These are phyloP conservation scores for Heptranchias perlo DNA, from an alignment of 2,113 vertebrate species.

Conservation along the genomic window DNA sequence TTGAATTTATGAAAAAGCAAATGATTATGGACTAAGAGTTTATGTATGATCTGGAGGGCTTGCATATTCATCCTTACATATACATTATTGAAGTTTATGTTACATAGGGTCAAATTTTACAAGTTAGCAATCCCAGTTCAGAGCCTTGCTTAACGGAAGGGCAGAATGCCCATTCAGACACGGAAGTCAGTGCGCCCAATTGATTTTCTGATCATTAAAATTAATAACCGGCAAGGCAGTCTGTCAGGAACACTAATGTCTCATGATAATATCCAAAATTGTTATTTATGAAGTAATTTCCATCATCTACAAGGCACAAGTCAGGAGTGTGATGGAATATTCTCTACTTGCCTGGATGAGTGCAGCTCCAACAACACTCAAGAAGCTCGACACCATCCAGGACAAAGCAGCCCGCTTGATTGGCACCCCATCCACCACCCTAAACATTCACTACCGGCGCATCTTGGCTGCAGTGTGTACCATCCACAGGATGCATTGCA, in stretches of 20 bases:
- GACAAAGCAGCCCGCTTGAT: too few relatives aligned
- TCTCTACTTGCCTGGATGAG: too few relatives aligned
- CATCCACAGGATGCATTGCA: too few relatives aligned
- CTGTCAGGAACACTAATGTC: not conserved
- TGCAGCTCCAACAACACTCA: too few relatives aligned
- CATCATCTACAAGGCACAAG: too few relatives aligned
- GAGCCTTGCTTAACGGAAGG: not conserved
- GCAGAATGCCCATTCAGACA: not conserved
- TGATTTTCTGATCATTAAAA: constrained; percentile 13
- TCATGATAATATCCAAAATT: not conserved
- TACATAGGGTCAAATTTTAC: not conserved
- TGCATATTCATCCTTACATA: not conserved
- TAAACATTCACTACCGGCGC: too few relatives aligned
- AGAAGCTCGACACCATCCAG: too few relatives aligned
- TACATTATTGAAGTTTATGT: not conserved
- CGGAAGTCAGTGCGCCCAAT: not conserved
- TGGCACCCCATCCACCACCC: too few relatives aligned
- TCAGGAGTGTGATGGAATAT: too few relatives aligned
- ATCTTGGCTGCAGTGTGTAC: too few relatives aligned
- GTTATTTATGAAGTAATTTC: not conserved
- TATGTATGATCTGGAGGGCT: not conserved
- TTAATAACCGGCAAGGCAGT: not conserved
- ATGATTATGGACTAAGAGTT: not conserved
- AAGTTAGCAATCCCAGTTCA: not conserved
- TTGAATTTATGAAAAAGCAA: not conserved